These are phyloP conservation scores for Stomatorhinus walkeri DNA, from an alignment of 2,797 vertebrate genomes.

Conservation along the genomic window DNA sequence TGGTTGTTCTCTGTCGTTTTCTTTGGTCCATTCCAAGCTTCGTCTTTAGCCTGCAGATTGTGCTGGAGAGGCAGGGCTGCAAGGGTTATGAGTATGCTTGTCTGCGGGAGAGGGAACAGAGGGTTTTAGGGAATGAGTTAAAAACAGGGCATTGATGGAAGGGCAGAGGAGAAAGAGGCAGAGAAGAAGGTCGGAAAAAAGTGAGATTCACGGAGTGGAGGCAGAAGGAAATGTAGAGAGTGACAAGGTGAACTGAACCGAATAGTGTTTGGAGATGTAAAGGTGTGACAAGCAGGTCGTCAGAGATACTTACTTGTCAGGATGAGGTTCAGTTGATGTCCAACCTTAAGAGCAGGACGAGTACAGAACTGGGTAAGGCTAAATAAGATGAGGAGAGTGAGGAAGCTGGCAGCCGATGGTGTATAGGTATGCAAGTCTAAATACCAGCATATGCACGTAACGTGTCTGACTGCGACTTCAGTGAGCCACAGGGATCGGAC, in stretches of 20 bases:
- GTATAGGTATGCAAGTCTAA: neutral
- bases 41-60: neutral
- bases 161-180: neutral
- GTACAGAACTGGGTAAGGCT: neutral
- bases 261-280: neutral
- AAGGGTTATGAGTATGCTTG: neutral
- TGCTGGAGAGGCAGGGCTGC: neutral
- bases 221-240: neutral
- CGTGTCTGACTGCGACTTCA: neutral
- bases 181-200: neutral
- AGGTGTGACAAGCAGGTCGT: neutral
- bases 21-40: neutral
- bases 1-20: neutral
- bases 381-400: neutral
- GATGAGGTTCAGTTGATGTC: neutral
- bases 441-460: neutral
- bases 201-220: neutral
- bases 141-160: neutral
- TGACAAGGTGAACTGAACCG: neutral
- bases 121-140: neutral
- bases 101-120: neutral
- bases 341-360: neutral
- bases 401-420: neutral
- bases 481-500: neutral
- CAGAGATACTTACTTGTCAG: neutral